Evolutionary conservation across 2,113 vertebrate genomes (phyloP).

Genomic region (Amazona vittata): DNA sequence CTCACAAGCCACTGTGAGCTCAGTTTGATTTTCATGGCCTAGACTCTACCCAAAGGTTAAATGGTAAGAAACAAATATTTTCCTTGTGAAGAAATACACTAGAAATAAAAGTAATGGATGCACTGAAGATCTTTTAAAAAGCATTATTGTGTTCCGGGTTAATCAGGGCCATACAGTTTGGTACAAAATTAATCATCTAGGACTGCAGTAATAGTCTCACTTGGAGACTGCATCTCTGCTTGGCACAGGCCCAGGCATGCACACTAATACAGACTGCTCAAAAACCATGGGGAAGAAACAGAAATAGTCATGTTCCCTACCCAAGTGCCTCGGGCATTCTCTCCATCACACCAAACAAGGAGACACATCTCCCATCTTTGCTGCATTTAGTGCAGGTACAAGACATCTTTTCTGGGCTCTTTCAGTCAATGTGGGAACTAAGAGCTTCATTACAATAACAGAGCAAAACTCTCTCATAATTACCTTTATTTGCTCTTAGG

Average conservation of each 20-base stretch:
- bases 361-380: not conserved
- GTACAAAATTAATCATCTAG: conserved; percentile 57
- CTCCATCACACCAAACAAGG: conserved; percentile 43
- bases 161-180: conserved; percentile 24
- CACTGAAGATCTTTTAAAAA: conserved; percentile 22
- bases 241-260: conserved; percentile 34
- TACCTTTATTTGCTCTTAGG: conserved; percentile 43
- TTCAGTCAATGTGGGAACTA: not conserved
- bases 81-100: not conserved
- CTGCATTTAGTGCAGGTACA: conserved; percentile 10
- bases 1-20: not conserved
- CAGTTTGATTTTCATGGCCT: not conserved
- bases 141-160: conserved; percentile 21
- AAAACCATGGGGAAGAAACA: not conserved
- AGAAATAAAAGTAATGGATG: conserved; percentile 8
- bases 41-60: not conserved
- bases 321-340: not conserved
- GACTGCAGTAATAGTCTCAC: conserved; percentile 27
- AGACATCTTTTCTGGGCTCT: conserved; percentile 3
- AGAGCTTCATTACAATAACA: conserved; percentile 24
- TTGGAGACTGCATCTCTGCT: conserved; percentile 23
- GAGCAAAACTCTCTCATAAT: conserved; percentile 1
- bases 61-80: not conserved
- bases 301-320: conserved; percentile 41
- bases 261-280: conserved; percentile 24